Base-by-base conservation (phyloP, 2,888 invertebrate species). In the Amphipyra tragopoginis region DNA sequence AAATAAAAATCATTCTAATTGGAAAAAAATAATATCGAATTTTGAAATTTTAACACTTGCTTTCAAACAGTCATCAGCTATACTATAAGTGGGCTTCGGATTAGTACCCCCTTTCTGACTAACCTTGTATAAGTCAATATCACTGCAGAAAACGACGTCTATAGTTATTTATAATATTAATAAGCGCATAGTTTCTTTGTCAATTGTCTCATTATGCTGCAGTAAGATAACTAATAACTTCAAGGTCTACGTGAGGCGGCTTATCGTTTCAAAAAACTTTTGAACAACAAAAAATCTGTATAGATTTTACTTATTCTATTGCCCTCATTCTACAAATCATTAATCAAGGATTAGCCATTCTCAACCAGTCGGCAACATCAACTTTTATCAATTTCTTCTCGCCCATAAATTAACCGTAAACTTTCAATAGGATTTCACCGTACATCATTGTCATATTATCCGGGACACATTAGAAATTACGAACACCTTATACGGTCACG, bases 381-480 rank as follows among this genome's bases (percentile, higher is more conserved):
- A 38, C 50, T 78, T 77, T 70, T 75, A 79, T 83, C 75, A 84
- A 83, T 84, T 81, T 83, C 80, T 79, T 80, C 71, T 76, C 80
- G 54, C 71, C 75, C 87, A 90, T 90, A 93, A 91, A 91, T 91
- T 90, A 89, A 79, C 83, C 84, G 81, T 84, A 80, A 84, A 83
- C 72, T 78, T 77, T 87, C 79, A 87, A 91, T 86, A 82, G 87
- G 82, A 87, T 80, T 82, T 81, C 85, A 84, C 84, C 84, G 87
- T 84, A 81, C 87, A 90, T 92, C 89, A 82, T 86, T 92, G 93
- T 93, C 92, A 88, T 87, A 86, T 89, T 84, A 88, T 88, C 87
- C 87, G 80, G 85, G 85, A 89, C 87, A 90, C 87, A 90, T 92
- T 90, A 86, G 79, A 93, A 93, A 93, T 94, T 93, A 89, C 83